Evolutionary conservation across 2,113 vertebrate species (phyloP).

Genomic region (Hippolais icterina): DNA sequence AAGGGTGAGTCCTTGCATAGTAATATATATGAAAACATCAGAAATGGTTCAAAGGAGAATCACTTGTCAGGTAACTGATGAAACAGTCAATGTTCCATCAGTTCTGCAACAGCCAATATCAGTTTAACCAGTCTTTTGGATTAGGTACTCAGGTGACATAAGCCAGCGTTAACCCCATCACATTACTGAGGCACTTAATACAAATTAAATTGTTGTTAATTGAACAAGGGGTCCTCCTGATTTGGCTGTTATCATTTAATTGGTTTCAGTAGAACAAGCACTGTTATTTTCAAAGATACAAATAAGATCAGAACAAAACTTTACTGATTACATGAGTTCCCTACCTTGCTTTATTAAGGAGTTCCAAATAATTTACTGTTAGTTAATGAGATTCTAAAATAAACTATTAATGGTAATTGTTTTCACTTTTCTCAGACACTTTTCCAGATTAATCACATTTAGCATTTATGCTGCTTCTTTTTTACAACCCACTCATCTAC

Average conservation of each 20-base stretch:
- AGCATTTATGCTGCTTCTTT: neutral
- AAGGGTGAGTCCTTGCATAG: neutral
- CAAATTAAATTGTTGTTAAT: neutral
- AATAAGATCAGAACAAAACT: neutral
- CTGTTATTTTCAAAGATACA: neutral
- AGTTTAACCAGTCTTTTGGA: neutral
- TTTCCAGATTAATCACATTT: neutral
- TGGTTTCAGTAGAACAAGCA: neutral
- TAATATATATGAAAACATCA: neutral
- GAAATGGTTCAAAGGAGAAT: neutral
- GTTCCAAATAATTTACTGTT: constrained; percentile 15
- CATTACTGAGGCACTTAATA: constrained; percentile 2
- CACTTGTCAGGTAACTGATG: neutral
- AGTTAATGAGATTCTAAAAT: constrained; percentile 47
- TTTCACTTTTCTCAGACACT: constrained; percentile 18
- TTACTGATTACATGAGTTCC: neutral
- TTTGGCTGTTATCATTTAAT: neutral
- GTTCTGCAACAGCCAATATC: rapidly evolving
- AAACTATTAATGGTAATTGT: constrained; percentile 41
- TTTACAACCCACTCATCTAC: neutral
- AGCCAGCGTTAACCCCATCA: neutral
- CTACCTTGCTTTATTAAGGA: constrained; percentile 14
- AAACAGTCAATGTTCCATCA: neutral
- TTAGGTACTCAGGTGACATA: neutral
- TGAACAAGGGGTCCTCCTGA: neutral